Percentiles rank a stretch among this genome's conserved stretches.
These are phyloP conservation scores for Raja brachyura DNA, from an alignment of 2,113 vertebrate genomes.

Conservation along the genomic window DNA sequence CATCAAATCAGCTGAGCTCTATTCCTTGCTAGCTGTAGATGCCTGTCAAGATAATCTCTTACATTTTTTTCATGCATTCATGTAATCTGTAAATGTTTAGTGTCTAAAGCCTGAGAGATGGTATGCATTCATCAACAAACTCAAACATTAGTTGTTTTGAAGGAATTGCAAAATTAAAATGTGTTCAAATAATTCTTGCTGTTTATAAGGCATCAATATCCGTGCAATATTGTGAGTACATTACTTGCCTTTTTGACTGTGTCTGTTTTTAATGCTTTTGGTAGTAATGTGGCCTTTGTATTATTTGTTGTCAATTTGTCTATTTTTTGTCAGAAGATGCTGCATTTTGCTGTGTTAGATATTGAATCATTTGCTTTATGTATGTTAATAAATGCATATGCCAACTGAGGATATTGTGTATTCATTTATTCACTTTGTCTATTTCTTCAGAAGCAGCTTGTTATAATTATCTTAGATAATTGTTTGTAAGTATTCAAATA, in stretches of 20 bases:
- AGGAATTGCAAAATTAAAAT: background rate
- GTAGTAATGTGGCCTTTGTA: background rate
- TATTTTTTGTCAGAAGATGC: background rate
- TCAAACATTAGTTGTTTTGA: background rate
- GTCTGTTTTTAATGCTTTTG: background rate
- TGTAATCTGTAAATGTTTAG: background rate
- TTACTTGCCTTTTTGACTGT: background rate
- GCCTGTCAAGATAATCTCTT: background rate
- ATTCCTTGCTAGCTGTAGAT: too few relatives aligned
- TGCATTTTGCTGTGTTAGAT: background rate
- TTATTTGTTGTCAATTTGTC: background rate
- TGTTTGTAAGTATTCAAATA: background rate
- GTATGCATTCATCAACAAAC: background rate
- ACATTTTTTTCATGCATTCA: background rate
- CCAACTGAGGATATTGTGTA: background rate
- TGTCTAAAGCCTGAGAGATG: too few relatives aligned
- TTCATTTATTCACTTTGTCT: background rate
- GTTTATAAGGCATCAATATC: background rate
- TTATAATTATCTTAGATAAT: background rate
- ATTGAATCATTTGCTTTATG: too few relatives aligned
- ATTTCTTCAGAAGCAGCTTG: background rate
- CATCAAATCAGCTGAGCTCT: background rate
- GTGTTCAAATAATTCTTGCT: background rate
- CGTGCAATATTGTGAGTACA: background rate
- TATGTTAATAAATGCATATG: slow-evolving; percentile 26